Conservation (phyloP, 2,113 vertebrate species). For the Indicator indicator region DNA sequence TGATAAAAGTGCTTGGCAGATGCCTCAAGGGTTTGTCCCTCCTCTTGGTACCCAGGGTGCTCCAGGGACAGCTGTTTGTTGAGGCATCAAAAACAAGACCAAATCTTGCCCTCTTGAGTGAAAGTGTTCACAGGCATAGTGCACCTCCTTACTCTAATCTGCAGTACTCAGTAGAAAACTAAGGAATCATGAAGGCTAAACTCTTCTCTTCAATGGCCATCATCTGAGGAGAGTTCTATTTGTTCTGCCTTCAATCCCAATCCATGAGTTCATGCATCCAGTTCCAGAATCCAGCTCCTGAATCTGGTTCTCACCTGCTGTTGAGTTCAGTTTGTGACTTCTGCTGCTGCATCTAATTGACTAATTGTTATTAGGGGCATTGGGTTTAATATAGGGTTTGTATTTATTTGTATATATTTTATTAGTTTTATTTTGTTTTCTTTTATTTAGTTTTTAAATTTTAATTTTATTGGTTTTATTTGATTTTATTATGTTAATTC, state of each 20-base stretch:
- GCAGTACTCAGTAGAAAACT: background rate
- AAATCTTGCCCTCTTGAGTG: background rate
- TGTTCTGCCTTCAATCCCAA: background rate
- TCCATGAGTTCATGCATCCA: too few relatives aligned
- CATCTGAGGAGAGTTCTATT: fast-evolving
- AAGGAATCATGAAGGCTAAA: background rate
- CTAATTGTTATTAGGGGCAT: too few relatives aligned
- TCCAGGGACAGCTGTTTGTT: background rate
- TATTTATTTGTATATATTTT: too few relatives aligned
- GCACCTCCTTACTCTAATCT: background rate
- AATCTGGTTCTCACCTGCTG: too few relatives aligned
- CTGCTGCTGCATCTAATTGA: too few relatives aligned
- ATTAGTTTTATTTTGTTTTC: too few relatives aligned
- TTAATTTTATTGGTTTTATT: too few relatives aligned
- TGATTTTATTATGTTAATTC: too few relatives aligned
- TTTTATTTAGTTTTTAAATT: too few relatives aligned
- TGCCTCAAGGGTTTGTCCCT: background rate
- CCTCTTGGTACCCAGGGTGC: background rate
- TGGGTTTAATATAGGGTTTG: too few relatives aligned
- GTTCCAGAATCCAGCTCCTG: too few relatives aligned
- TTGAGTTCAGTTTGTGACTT: too few relatives aligned
- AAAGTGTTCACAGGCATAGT: background rate
- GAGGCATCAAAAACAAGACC: background rate
- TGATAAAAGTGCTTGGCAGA: background rate
- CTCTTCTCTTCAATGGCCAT: background rate